phyloP scores from a whole-genome alignment of 1,140 invertebrate species.

The Apis dorsata region DNA sequence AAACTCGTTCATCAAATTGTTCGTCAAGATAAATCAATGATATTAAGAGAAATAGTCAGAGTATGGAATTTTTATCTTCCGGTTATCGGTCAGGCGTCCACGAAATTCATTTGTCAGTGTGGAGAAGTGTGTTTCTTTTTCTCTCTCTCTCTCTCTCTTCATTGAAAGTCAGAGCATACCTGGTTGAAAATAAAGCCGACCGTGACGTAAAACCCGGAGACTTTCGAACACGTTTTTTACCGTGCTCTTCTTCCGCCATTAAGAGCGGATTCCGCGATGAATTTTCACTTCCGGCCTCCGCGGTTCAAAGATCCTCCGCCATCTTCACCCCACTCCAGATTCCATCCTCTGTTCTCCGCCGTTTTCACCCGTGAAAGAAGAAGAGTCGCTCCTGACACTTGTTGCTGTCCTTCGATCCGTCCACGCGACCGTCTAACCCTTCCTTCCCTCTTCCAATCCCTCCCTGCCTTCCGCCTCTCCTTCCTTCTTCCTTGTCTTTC shows the following conservation, averaged over 20 bases:
- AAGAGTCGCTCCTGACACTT: constrained; percentile 70
- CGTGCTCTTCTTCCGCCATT: constrained; percentile 12
- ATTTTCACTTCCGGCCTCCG: constrained; percentile 57
- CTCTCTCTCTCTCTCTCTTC: not conserved
- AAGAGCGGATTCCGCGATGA: constrained; percentile 50
- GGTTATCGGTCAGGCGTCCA: not conserved
- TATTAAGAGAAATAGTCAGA: not conserved
- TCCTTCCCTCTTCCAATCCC: constrained; percentile 31
- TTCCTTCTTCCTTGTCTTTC: not conserved
- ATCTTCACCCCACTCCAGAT: constrained; percentile 40
- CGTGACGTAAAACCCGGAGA: constrained; percentile 13
- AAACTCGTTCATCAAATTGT: too few species aligned
- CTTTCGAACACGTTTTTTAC: constrained; percentile 50
- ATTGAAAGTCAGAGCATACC: constrained; percentile 36
- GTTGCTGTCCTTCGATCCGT: constrained; percentile 73
- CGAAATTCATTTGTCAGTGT: constrained; percentile 12
- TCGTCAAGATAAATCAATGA: not conserved
- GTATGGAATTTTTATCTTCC: not conserved
- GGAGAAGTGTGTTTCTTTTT: too few species aligned
- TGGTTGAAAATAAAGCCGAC: constrained; percentile 47
- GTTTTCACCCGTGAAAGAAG: constrained; percentile 21
- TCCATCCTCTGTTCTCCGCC: constrained; percentile 51
- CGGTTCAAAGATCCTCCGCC: constrained; percentile 59
- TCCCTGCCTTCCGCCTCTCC: not conserved
- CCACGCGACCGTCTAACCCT: constrained; percentile 43